A percentile compares a stretch with the other conserved stretches of the same genome.
Conservation (phyloP, 2,888 invertebrate species). For the Linnaemya tessellans region DNA sequence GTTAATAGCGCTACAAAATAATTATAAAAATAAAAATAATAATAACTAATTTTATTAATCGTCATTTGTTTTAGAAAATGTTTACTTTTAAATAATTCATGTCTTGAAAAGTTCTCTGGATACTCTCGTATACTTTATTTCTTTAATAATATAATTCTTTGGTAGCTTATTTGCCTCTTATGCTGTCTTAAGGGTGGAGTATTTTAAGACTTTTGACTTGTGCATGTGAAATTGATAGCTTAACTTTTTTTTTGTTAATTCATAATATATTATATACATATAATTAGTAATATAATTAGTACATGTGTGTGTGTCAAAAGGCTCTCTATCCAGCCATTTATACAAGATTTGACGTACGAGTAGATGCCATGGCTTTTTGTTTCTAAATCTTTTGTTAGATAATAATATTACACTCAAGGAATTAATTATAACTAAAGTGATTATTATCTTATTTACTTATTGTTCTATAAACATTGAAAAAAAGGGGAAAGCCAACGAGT, state of each 20-base stretch:
- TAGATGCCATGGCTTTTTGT: conserved; percentile 8
- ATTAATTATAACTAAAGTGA: conserved; percentile 55
- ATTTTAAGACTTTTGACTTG: background rate
- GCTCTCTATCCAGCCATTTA: background rate
- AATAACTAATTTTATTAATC: too few relatives aligned
- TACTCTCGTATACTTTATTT: background rate
- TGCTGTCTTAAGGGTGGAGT: background rate
- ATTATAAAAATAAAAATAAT: too few relatives aligned
- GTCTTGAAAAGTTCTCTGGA: background rate
- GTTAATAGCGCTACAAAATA: too few relatives aligned
- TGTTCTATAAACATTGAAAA: background rate
- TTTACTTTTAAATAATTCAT: background rate
- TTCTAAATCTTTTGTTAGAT: background rate
- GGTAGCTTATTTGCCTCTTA: background rate
- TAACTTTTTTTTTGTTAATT: background rate
- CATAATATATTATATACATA: background rate
- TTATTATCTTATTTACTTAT: background rate
- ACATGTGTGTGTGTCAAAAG: conserved; percentile 10
- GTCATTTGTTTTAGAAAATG: background rate
- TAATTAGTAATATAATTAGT: background rate
- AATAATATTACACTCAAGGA: conserved; percentile 33
- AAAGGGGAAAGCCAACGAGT: background rate
- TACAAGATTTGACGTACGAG: background rate
- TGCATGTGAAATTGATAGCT: background rate
- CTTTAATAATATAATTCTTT: background rate